Percentiles rank a stretch among this genome's conserved stretches.
These are phyloP conservation scores for Timandra comae DNA, from an alignment of 2,888 invertebrate genomes.

Conservation along the genomic window DNA sequence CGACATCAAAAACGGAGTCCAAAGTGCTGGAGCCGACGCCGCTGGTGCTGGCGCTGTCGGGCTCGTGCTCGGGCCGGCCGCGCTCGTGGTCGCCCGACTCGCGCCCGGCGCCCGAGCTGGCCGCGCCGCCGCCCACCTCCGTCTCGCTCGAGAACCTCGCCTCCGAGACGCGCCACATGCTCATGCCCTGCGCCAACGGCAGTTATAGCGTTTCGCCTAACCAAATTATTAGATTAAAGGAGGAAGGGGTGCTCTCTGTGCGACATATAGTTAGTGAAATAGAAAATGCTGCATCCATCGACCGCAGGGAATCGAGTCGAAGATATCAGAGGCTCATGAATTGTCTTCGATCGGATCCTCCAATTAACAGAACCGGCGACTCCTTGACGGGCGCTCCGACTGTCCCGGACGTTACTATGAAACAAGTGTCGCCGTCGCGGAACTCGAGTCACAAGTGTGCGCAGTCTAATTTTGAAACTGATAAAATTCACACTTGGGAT, in stretches of 20 bases:
- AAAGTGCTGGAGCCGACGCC: constrained; percentile 79
- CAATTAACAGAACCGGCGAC: background rate
- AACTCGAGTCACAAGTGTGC: constrained; percentile 43
- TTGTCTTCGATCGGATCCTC: constrained; percentile 15
- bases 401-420: constrained; percentile 22
- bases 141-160: constrained; percentile 82
- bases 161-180: constrained; percentile 83
- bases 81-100: constrained; percentile 87
- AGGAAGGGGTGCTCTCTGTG: constrained; percentile 79
- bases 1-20: constrained; percentile 72
- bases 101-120: constrained; percentile 76
- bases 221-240: constrained; percentile 89
- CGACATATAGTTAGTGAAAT: constrained; percentile 85
- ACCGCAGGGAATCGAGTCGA: constrained; percentile 42
- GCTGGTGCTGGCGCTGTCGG: constrained; percentile 74
- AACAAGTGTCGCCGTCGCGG: constrained; percentile 42
- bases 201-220: constrained; percentile 94
- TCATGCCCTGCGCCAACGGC: constrained; percentile 91
- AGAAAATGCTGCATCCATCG: constrained; percentile 71
- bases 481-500: constrained; percentile 81
- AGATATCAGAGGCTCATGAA: constrained; percentile 25
- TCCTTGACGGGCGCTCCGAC: constrained; percentile 14
- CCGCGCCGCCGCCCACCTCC: constrained; percentile 79
- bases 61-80: constrained; percentile 71
- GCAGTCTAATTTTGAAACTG: constrained; percentile 44